A percentile compares a stretch with the other conserved stretches of the same genome.
These are phyloP conservation scores for Pardosa pseudoannulata DNA, from an alignment of 2,888 invertebrate genomes.

Conservation along the genomic window DNA sequence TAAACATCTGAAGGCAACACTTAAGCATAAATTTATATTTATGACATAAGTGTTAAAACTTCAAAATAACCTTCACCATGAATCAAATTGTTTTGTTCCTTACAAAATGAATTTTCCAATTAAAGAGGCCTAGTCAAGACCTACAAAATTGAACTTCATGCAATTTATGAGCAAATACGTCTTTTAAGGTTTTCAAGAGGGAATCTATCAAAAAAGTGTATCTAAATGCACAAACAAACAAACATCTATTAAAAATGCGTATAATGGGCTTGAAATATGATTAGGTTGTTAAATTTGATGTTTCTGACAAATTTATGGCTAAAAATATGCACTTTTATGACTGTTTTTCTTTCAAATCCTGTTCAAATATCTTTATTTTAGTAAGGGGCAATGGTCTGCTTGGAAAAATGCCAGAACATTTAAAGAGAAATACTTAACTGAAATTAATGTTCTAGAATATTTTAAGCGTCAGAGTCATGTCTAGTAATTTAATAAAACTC, in stretches of 20 bases:
- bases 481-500: conserved; percentile 1
- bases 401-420: neutral
- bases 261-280: neutral
- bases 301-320: neutral
- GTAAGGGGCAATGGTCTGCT: neutral
- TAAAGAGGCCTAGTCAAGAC: too few species aligned
- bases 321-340: neutral
- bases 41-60: too few species aligned
- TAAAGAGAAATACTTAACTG: conserved; percentile 1
- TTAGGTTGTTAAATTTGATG: neutral
- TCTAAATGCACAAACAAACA: neutral
- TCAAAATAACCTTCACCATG: too few species aligned
- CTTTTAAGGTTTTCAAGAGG: too few species aligned
- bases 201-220: neutral
- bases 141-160: too few species aligned
- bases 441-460: neutral
- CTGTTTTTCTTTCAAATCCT: conserved; percentile 2
- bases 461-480: neutral
- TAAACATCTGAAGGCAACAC: too few species aligned
- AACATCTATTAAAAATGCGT: neutral
- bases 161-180: too few species aligned
- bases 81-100: too few species aligned
- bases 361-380: neutral
- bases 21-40: too few species aligned
- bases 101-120: too few species aligned